Conservation (phyloP, 37 sponge, comb jelly and placozoan species). For the Bolinopsis microptera region DNA sequence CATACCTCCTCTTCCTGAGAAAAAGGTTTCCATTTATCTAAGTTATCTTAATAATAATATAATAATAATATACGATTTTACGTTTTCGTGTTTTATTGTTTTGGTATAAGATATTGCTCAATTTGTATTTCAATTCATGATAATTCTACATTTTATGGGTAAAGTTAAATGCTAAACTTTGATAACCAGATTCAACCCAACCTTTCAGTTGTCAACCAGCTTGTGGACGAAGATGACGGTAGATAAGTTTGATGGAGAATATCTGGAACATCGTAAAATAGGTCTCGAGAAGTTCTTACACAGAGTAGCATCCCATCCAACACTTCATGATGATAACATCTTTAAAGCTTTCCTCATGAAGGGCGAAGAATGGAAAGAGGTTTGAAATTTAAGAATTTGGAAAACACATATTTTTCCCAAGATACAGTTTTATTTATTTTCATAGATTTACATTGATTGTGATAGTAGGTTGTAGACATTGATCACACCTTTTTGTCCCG, state of each 20-base stretch:
- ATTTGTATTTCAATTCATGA: too few species aligned
- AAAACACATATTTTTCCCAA: not conserved
- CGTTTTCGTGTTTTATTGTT: too few species aligned
- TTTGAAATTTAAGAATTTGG: not conserved
- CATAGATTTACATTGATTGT: too few species aligned
- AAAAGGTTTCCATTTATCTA: conserved; percentile 30
- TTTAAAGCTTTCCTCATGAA: conserved; percentile 61
- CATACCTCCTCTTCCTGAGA: conserved; percentile 69
- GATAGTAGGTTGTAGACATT: too few species aligned
- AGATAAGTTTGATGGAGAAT: conserved; percentile 61
- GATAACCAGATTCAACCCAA: too few species aligned
- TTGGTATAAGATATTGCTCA: too few species aligned
- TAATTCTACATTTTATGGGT: too few species aligned
- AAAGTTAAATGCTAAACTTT: too few species aligned
- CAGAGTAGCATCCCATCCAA: conserved; percentile 14
- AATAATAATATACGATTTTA: too few species aligned
- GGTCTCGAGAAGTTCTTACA: conserved; percentile 61
- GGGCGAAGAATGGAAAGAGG: conserved; percentile 52
- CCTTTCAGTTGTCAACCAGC: not conserved
- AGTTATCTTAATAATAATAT: conserved; percentile 14
- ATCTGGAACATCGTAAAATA: conserved; percentile 50
- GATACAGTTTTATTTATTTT: not conserved
- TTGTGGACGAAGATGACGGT: conserved; percentile 59
- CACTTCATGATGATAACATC: conserved; percentile 24
- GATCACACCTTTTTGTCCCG: too few species aligned